Conservation (phyloP, 1,140 invertebrate genomes). For the Anadara kagoshimensis region DNA sequence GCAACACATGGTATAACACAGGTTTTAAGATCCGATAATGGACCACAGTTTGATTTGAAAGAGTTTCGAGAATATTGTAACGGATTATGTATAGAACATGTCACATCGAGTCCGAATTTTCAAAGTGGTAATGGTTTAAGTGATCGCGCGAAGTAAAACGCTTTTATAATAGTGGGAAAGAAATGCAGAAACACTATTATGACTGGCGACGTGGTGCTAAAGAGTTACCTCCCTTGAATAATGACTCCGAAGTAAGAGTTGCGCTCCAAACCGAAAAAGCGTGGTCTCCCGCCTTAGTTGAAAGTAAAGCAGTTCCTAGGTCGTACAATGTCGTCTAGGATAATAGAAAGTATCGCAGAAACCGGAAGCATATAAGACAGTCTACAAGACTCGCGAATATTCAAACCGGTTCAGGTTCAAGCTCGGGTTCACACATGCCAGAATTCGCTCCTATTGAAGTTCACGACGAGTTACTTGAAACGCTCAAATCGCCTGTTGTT, state of each 20-base stretch:
- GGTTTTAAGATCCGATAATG: conserved; percentile 72
- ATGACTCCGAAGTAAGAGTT: conserved; percentile 9
- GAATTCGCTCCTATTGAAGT: too few species aligned
- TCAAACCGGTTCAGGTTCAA: too few species aligned
- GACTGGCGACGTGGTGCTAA: conserved; percentile 26
- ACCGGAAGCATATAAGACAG: too few species aligned
- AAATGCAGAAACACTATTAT: conserved; percentile 36
- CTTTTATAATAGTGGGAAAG: conserved; percentile 32
- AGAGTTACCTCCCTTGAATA: conserved; percentile 22
- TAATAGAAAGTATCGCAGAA: too few species aligned
- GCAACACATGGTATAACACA: conserved; percentile 36
- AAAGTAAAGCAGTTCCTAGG: too few species aligned
- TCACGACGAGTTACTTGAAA: too few species aligned
- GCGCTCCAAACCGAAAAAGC: neutral
- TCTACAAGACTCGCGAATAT: too few species aligned
- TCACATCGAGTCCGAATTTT: conserved; percentile 44
- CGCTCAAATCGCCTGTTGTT: too few species aligned
- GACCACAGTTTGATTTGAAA: conserved; percentile 70
- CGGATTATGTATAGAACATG: conserved; percentile 39
- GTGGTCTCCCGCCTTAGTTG: neutral
- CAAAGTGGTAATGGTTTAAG: conserved; percentile 37
- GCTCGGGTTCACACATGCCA: too few species aligned
- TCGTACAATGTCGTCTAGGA: too few species aligned
- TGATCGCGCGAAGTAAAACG: conserved; percentile 39
- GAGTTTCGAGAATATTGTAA: conserved; percentile 60